phyloP scores from a whole-genome alignment of 2,797 vertebrate genomes.

The Halcyon chelicuti region DNA sequence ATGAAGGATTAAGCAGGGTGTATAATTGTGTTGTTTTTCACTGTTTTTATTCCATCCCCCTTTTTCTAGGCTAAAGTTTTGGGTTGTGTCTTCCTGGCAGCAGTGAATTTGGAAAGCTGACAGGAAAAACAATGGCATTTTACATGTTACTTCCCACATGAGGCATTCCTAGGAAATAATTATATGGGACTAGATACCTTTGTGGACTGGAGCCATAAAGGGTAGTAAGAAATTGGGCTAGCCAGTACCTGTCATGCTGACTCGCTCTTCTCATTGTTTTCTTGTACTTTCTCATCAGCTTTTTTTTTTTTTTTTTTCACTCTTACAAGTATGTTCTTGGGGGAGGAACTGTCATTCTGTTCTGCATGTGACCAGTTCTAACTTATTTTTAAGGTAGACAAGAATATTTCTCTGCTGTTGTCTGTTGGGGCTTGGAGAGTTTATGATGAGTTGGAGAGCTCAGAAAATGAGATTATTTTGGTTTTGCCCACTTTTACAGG shows the following conservation, averaged over 20 bases:
- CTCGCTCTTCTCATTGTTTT: background rate
- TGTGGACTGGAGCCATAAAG: background rate
- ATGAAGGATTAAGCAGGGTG: background rate
- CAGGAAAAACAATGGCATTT: slow-evolving; percentile 2
- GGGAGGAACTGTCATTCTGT: background rate
- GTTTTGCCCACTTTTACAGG: background rate
- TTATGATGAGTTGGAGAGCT: background rate
- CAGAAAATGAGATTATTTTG: background rate
- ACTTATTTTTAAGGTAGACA: background rate
- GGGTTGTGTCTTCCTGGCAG: slow-evolving; percentile 5
- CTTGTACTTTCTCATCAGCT: background rate
- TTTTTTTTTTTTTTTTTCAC: background rate
- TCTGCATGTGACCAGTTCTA: background rate
- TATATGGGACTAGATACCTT: background rate
- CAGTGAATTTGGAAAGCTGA: slow-evolving; percentile 9
- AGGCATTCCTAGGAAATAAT: slow-evolving; percentile 46
- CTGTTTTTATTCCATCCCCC: background rate
- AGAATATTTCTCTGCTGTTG: background rate
- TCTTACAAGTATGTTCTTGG: background rate
- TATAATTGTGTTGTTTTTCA: background rate
- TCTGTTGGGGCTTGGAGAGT: background rate
- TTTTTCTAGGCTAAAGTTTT: background rate
- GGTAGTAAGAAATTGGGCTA: slow-evolving; percentile 13
- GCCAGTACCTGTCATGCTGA: slow-evolving; percentile 31
- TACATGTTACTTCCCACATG: background rate